phyloP scores from a whole-genome alignment of 2,113 vertebrate genomes.

The Cryptotis parvus region DNA sequence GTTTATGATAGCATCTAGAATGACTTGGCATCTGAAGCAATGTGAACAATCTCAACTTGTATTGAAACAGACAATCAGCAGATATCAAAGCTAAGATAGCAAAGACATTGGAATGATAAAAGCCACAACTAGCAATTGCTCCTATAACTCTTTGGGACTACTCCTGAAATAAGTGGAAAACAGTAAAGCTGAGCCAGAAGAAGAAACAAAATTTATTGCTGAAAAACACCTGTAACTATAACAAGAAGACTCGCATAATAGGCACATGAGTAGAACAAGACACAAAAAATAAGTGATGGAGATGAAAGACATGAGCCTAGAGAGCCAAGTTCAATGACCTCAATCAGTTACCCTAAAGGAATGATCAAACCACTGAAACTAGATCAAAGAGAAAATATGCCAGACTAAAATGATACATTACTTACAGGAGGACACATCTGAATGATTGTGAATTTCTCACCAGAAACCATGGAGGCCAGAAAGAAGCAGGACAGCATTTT shows the following conservation, averaged over 20 bases:
- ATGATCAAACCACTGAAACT: background rate
- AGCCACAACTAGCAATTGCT: background rate
- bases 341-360: background rate
- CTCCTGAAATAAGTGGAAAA: background rate
- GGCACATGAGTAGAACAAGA: background rate
- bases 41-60: background rate
- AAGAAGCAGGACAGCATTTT: background rate
- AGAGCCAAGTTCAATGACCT: background rate
- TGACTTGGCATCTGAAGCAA: background rate
- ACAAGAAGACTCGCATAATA: too few species aligned
- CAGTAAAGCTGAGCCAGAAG: background rate
- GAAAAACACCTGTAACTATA: background rate
- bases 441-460: background rate
- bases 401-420: background rate
- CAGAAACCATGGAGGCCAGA: background rate
- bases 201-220: background rate
- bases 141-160: background rate
- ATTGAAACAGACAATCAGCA: background rate
- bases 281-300: background rate
- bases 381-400: background rate
- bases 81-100: background rate
- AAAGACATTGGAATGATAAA: background rate
- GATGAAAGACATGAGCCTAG: background rate
- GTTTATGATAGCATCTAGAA: background rate
- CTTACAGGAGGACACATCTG: background rate